Conservation (phyloP, 2,797 vertebrate genomes). For the Vespertilio murinus region DNA sequence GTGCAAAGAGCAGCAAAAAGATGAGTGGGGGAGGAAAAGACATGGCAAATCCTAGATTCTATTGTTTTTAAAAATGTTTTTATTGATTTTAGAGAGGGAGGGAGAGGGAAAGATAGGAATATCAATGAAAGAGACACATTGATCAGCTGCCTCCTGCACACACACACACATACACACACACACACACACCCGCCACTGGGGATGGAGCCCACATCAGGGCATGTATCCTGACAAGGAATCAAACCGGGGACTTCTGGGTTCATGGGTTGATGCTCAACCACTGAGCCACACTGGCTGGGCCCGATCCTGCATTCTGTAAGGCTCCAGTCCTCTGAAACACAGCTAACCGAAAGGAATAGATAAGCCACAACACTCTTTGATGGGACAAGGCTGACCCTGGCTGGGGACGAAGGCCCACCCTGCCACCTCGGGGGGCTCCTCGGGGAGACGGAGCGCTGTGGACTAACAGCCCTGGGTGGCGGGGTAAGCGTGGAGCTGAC, state of each 20-base stretch:
- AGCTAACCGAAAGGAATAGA: neutral
- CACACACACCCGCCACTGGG: no score
- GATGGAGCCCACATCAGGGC: no score
- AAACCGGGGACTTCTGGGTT: no score
- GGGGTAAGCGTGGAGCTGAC: neutral
- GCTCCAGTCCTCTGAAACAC: neutral
- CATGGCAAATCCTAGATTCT: neutral
- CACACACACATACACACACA: no score
- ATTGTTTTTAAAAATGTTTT: neutral
- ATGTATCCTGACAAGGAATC: no score
- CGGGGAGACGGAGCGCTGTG: neutral
- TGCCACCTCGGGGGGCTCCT: neutral
- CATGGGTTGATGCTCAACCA: no score
- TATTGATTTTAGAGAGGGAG: no score
- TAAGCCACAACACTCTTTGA: neutral
- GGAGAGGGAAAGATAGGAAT: no score
- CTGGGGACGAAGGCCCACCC: neutral
- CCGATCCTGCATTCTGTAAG: neutral
- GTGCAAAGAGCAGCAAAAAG: conserved; percentile 31
- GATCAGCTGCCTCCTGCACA: neutral
- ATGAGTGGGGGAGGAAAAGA: neutral
- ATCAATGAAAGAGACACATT: neutral
- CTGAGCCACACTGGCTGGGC: no score
- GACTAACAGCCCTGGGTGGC: neutral
- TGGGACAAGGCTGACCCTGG: neutral